Evolutionary conservation across 2,888 invertebrate species (phyloP), one percentile per base, ranked within the genome.

Genomic region (Lasioglossum calceatum): DNA sequence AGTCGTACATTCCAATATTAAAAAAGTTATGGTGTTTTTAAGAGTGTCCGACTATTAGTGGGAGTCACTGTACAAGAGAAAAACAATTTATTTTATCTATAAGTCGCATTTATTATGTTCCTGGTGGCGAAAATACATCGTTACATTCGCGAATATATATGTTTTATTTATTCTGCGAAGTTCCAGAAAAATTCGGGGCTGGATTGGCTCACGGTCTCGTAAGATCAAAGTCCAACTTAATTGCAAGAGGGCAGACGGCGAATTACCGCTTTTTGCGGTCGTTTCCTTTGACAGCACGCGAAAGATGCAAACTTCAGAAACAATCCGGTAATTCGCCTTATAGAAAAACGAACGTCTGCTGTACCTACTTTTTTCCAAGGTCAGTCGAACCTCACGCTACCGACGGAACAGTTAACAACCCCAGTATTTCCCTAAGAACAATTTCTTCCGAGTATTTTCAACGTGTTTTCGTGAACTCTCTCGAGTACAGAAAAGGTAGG

Each of bases 391-490:
- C 8, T n/a, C 67, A 23, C 4, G 27, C 47, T 32, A 54, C 27
- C 27, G 70, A 23, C 50, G 64, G n/a, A 27, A 23, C 27, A 44
- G 42, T 27, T 70, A 50, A 67, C 67, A 27, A 50, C 47, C 36
- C 67, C 27, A 50, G 19, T 39, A 39, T 67, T 67, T 50, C 70
- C 14, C 75, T 27, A 54, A 16, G 12, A 32, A 76, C 64, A 39
- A 44, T 58, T 61, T 47, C 50, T 71, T 58, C 75, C 3, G 19
- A n/a, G 80, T 71, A 79, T 12, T 47, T 47, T 50, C 4, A 23
- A 39, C 54, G 54, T n/a, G n/a, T 36, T 74, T 44, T 82, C 73
- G 14, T 39, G 44, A 74, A 70, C 50, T 73, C 67, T 54, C 54
- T n/a, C 23, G 54, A n/a, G 8, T 10, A n/a, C 54, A 54, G 54